phyloP scores from a whole-genome alignment of 1,140 invertebrate species.

The Drosophila ironensis region DNA sequence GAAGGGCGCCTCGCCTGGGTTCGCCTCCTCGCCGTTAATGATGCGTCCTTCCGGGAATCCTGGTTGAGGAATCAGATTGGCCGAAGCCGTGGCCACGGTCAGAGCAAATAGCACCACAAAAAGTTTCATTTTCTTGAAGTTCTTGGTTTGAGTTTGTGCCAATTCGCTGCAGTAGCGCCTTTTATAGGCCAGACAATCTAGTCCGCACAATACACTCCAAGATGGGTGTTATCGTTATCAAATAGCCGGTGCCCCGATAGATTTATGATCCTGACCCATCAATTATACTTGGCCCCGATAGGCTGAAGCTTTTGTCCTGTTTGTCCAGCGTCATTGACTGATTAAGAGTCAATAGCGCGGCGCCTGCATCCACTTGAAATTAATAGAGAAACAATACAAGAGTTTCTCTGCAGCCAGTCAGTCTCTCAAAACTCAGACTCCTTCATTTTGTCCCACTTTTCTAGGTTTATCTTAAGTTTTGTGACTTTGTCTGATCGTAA shows the following conservation, averaged over 20 bases:
- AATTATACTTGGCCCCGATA: slow-evolving; percentile 12
- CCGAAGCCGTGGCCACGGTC: slow-evolving; percentile 49
- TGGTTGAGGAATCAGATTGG: slow-evolving; percentile 31
- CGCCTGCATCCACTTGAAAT: slow-evolving; percentile 3
- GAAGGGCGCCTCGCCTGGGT: slow-evolving; percentile 62
- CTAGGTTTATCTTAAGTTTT: not conserved
- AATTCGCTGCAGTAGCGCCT: not conserved
- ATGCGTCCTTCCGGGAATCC: slow-evolving; percentile 77
- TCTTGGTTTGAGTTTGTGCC: slow-evolving; percentile 18
- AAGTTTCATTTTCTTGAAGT: slow-evolving; percentile 54
- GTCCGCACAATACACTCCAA: not conserved
- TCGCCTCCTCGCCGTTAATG: slow-evolving; percentile 70
- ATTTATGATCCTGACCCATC: slow-evolving; percentile 52
- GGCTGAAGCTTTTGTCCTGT: slow-evolving; percentile 21
- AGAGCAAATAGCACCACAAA: slow-evolving; percentile 59
- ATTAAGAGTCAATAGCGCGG: slow-evolving; percentile 2
- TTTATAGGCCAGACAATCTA: slow-evolving; percentile 41
- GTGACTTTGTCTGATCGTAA: slow-evolving; percentile 2
- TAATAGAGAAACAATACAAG: not conserved
- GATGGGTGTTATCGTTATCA: slow-evolving; percentile 36
- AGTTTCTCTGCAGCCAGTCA: not conserved
- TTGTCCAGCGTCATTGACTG: slow-evolving; percentile 5
- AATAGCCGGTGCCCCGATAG: not conserved
- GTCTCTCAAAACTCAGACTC: no score
- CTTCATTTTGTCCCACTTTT: not conserved